These are phyloP conservation scores for Apis dorsata DNA, from an alignment of 1,140 invertebrate genomes.

Conservation along the genomic window DNA sequence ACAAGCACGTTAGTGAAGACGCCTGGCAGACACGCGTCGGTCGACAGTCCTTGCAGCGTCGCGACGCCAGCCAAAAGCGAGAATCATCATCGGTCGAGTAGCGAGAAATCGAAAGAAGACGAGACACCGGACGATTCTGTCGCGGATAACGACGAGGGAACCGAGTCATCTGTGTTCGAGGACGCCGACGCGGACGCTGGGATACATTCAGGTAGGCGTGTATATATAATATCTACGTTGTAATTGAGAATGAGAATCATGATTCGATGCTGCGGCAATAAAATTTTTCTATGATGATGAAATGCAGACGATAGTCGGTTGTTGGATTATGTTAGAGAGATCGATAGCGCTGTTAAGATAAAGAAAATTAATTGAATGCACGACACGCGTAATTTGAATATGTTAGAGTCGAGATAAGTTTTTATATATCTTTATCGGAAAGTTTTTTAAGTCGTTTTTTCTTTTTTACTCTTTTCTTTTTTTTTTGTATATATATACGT, in stretches of 20 bases:
- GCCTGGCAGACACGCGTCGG: conserved; percentile 54
- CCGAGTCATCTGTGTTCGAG: conserved; percentile 69
- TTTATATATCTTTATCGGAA: background rate
- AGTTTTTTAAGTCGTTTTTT: background rate
- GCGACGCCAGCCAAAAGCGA: conserved; percentile 49
- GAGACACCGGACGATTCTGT: conserved; percentile 55
- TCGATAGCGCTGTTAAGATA: background rate
- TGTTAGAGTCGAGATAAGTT: background rate
- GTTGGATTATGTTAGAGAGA: background rate
- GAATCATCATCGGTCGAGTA: conserved; percentile 32
- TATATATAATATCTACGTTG: background rate
- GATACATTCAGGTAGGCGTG: conserved; percentile 55
- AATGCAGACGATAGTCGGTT: background rate
- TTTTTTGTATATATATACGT: too few relatives aligned
- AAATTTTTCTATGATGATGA: background rate
- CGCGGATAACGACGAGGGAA: conserved; percentile 63
- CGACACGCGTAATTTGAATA: background rate
- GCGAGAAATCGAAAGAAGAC: conserved; percentile 46
- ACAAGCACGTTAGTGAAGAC: conserved; percentile 75
- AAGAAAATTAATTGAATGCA: background rate
- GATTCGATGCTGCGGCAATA: background rate
- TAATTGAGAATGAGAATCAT: background rate
- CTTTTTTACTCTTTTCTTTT: too few relatives aligned
- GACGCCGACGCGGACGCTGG: conserved; percentile 81
- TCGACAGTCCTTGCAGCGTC: conserved; percentile 49